A percentile compares a stretch with the other conserved stretches of the same genome.
Evolutionary conservation across 2,797 vertebrate species (phyloP).

Genomic region (Hypotaenidia philippensis): DNA sequence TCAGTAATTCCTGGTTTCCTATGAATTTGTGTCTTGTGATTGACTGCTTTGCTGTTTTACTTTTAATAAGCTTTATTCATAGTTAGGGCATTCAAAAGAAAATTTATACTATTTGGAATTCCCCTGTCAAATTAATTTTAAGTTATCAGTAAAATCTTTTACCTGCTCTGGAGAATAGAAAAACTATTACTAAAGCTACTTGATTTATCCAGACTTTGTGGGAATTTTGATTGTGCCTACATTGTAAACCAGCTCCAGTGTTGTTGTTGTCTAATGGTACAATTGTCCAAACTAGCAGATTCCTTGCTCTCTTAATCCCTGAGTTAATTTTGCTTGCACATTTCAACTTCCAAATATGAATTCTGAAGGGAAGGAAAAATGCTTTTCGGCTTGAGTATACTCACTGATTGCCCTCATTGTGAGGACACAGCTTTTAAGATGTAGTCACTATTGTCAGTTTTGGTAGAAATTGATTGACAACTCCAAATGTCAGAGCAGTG

Average conservation of each 20-base stretch:
- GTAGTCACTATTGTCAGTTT: not conserved
- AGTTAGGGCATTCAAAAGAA: not conserved
- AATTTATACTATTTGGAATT: not conserved
- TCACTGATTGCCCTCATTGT: not conserved
- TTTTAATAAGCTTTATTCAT: not conserved
- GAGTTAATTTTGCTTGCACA: not conserved
- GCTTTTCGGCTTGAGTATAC: not conserved
- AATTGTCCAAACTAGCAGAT: not conserved
- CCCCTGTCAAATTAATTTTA: not conserved
- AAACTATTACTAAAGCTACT: not conserved
- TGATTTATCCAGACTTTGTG: not conserved
- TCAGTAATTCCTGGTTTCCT: not conserved
- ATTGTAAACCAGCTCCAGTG: not conserved
- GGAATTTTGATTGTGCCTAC: not conserved
- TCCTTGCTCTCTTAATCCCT: not conserved
- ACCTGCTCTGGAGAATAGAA: not conserved
- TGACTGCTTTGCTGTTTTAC: not conserved
- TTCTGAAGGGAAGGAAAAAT: not conserved
- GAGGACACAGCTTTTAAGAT: not conserved
- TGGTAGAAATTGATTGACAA: not conserved
- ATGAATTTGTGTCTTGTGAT: not conserved
- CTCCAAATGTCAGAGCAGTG: not conserved
- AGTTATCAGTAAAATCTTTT: not conserved
- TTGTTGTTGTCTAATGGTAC: not conserved
- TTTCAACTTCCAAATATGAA: not conserved